A percentile compares a stretch with the other conserved stretches of the same genome.
phyloP scores from a whole-genome alignment of 1,140 invertebrate genomes.

The Papilio glaucus region DNA sequence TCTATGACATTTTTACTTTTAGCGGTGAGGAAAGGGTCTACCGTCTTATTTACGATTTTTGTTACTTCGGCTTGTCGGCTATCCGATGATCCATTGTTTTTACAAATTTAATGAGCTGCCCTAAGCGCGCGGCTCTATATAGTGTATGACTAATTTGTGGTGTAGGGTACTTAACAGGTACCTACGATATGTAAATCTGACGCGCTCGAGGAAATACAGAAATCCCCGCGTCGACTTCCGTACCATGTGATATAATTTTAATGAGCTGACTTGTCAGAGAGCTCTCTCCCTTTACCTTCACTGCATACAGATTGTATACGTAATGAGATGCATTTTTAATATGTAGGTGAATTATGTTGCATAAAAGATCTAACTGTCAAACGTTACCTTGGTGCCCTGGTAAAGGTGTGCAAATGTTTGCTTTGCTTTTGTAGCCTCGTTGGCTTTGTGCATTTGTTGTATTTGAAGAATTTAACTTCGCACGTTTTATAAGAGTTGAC shows the following conservation, averaged over 20 bases:
- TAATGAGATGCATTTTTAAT: slow-evolving; percentile 23
- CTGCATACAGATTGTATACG: slow-evolving; percentile 3
- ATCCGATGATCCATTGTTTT: too few relatives aligned
- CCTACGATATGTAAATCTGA: too few relatives aligned
- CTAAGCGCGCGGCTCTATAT: too few relatives aligned
- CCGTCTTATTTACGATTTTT: too few relatives aligned
- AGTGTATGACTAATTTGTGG: too few relatives aligned
- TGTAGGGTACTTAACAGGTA: too few relatives aligned
- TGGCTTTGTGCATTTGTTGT: slow-evolving; percentile 24
- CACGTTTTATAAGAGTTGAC: neutral
- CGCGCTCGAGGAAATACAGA: too few relatives aligned
- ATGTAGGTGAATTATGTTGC: slow-evolving; percentile 19
- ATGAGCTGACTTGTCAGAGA: slow-evolving; percentile 15
- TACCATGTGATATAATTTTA: slow-evolving; percentile 16
- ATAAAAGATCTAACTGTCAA: slow-evolving; percentile 24
- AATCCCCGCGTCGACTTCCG: too few relatives aligned
- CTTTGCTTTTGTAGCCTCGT: slow-evolving; percentile 18
- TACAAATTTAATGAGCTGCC: too few relatives aligned
- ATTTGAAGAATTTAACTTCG: slow-evolving; percentile 8
- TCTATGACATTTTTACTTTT: too few relatives aligned
- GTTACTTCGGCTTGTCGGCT: too few relatives aligned
- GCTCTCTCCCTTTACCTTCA: neutral
- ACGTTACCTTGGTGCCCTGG: slow-evolving; percentile 2
- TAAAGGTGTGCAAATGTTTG: slow-evolving; percentile 15
- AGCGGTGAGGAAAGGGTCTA: too few relatives aligned